A percentile compares a stretch with the other conserved stretches of the same genome.
Conservation (phyloP, 2,888 invertebrate species). For the Nymphalis polychloros region DNA sequence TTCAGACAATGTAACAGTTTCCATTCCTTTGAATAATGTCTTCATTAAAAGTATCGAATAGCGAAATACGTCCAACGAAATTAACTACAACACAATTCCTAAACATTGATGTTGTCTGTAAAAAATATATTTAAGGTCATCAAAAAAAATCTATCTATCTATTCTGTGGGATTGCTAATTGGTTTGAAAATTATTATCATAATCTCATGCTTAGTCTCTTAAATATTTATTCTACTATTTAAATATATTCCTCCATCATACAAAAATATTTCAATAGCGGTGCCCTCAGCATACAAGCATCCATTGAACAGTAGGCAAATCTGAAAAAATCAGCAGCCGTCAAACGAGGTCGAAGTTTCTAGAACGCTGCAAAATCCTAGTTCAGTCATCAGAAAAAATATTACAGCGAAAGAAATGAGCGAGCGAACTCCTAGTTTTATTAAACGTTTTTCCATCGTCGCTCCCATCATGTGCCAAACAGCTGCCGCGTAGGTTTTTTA, state of each 20-base stretch:
- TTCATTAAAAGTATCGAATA: neutral
- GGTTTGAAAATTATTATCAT: too few relatives aligned
- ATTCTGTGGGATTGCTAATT: too few relatives aligned
- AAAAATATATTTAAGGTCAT: too few relatives aligned
- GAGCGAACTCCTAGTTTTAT: conserved; percentile 56
- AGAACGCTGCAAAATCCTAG: conserved; percentile 38
- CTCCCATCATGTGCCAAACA: conserved; percentile 66
- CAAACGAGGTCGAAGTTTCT: conserved; percentile 32
- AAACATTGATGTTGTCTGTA: too few relatives aligned
- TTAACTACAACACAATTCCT: neutral
- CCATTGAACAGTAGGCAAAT: conserved; percentile 15
- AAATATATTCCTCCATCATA: too few relatives aligned
- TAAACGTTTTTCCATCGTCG: conserved; percentile 58
- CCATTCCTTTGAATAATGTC: conserved; percentile 5
- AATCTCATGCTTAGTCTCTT: too few relatives aligned
- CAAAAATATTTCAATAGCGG: too few relatives aligned
- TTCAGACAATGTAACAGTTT: conserved; percentile 40
- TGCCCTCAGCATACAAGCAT: neutral
- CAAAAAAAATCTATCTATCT: too few relatives aligned
- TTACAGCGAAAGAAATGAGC: conserved; percentile 53
- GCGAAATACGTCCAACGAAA: neutral
- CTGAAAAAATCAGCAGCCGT: conserved; percentile 22
- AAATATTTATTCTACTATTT: too few relatives aligned
- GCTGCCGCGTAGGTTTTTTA: conserved; percentile 76
- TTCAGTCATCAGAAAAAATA: conserved; percentile 49